Conservation (phyloP, 2,888 invertebrate species). For the Mesochorus sp. region DNA sequence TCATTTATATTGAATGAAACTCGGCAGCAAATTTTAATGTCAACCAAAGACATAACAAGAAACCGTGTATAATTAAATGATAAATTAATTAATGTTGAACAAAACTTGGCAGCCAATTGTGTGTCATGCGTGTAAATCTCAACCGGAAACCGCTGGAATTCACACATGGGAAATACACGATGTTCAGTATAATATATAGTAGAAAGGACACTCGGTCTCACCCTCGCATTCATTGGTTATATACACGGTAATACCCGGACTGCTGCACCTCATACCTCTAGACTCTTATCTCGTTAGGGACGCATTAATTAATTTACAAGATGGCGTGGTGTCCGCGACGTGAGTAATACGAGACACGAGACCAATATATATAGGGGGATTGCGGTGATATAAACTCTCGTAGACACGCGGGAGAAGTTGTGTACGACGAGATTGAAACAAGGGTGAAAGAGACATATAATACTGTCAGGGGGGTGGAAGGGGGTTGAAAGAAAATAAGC, state of each 20-base stretch:
- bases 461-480: conserved; percentile 47
- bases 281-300: conserved; percentile 80
- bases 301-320: conserved; percentile 80
- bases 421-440: conserved; percentile 44
- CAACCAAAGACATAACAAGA: no score
- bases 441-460: conserved; percentile 3
- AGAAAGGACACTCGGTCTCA: conserved; percentile 71
- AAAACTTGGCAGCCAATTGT: no score
- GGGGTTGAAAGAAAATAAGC: conserved; percentile 6
- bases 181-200: no score
- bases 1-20: no score
- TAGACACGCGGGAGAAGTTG: conserved; percentile 7
- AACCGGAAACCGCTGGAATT: no score
- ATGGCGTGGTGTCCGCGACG: conserved; percentile 71
- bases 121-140: no score
- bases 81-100: no score
- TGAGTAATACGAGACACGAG: not conserved
- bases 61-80: no score
- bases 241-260: not conserved
- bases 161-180: no score
- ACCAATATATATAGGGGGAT: not conserved
- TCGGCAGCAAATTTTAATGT: no score
- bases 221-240: conserved; percentile 19
- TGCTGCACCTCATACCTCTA: conserved; percentile 77
- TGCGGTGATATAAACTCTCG: conserved; percentile 15